These are phyloP conservation scores for Drosophila kohkoa DNA, from an alignment of 1,140 invertebrate genomes.

Conservation along the genomic window DNA sequence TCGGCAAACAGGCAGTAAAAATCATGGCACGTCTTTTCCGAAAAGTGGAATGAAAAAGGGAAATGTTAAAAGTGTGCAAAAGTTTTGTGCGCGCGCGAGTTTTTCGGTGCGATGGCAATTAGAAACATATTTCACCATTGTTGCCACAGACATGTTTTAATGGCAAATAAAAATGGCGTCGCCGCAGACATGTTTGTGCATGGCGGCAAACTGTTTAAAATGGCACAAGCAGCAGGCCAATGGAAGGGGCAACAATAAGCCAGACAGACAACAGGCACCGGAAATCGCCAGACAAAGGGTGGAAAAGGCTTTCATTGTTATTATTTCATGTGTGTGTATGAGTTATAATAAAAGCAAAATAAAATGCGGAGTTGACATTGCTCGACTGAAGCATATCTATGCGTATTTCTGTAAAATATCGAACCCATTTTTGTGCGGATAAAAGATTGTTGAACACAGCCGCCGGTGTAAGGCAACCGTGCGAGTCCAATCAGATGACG, in stretches of 20 bases:
- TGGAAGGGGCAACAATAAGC: not conserved
- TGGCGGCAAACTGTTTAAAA: slow-evolving; percentile 63
- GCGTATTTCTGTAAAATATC: not conserved
- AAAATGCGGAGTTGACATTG: not conserved
- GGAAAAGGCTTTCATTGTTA: slow-evolving; percentile 22
- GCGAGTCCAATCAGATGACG: slow-evolving; percentile 14
- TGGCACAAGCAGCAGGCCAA: slow-evolving; percentile 5
- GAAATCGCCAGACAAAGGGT: slow-evolving; percentile 32
- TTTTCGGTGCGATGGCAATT: slow-evolving; percentile 51
- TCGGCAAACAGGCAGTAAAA: slow-evolving; percentile 15
- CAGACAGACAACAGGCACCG: slow-evolving; percentile 24
- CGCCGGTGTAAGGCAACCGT: not conserved
- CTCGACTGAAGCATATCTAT: not conserved
- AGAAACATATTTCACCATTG: slow-evolving; percentile 58
- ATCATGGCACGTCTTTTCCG: slow-evolving; percentile 39
- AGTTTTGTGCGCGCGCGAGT: not conserved
- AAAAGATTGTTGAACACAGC: slow-evolving; percentile 6
- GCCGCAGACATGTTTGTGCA: slow-evolving; percentile 65
- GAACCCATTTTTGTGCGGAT: not conserved
- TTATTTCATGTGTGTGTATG: slow-evolving; percentile 20
- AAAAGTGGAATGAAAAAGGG: slow-evolving; percentile 13
- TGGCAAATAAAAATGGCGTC: slow-evolving; percentile 57
- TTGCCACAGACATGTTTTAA: slow-evolving; percentile 44
- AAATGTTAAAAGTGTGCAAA: slow-evolving; percentile 32
- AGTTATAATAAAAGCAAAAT: slow-evolving; percentile 1